These are phyloP conservation scores for Melanocharis versteri DNA, from an alignment of 2,113 vertebrate species.

Conservation along the genomic window DNA sequence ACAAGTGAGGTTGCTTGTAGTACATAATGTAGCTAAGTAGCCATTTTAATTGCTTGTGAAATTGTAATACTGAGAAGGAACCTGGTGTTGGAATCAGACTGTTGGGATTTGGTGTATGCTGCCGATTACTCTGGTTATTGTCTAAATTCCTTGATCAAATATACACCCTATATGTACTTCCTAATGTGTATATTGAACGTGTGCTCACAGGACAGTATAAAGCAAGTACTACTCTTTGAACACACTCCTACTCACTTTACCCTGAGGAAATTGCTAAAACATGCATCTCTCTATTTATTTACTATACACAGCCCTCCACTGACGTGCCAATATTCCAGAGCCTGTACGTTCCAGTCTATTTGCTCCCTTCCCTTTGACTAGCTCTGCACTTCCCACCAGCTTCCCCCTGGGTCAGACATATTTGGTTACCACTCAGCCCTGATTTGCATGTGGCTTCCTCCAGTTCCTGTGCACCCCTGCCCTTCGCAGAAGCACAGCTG, in stretches of 20 bases:
- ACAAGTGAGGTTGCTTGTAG: background rate
- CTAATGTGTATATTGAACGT: background rate
- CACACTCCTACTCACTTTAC: background rate
- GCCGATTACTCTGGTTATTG: background rate
- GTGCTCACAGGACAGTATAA: background rate
- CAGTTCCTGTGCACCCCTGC: background rate
- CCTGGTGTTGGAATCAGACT: background rate
- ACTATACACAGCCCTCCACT: background rate
- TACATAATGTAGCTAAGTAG: background rate
- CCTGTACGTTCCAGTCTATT: background rate
- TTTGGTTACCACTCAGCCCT: background rate
- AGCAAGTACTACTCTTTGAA: background rate
- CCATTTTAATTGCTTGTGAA: constrained; percentile 18
- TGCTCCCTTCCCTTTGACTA: background rate
- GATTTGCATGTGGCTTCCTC: constrained; percentile 4
- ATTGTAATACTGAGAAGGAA: background rate
- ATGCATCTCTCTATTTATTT: background rate
- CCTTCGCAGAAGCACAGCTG: accelerated
- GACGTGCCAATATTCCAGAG: background rate
- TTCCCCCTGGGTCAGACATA: background rate
- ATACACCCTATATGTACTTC: background rate
- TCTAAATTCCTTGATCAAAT: background rate
- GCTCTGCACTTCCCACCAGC: background rate
- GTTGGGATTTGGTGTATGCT: background rate
- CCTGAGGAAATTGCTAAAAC: background rate